A percentile compares a stretch with the other conserved stretches of the same genome.
Conservation (phyloP, 2,113 vertebrate genomes). For the Poeciliopsis occidentalis region DNA sequence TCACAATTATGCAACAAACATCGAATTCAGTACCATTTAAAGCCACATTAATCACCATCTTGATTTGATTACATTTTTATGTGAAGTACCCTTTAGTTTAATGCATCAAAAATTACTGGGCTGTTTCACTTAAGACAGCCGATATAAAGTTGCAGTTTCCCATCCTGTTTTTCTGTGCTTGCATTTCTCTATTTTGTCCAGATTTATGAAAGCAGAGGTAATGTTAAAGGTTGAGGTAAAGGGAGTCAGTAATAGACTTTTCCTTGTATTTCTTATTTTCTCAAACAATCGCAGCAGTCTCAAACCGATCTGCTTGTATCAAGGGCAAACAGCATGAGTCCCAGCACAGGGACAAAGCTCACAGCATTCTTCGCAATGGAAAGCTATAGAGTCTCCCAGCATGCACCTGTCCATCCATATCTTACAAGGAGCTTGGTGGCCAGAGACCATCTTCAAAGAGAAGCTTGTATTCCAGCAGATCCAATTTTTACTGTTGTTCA, state of each 20-base stretch:
- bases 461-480: slow-evolving; percentile 2
- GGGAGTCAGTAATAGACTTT: slow-evolving; percentile 12
- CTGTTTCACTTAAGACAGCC: not conserved
- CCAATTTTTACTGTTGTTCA: slow-evolving; percentile 11
- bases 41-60: too few relatives aligned
- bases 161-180: not conserved
- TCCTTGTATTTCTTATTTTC: slow-evolving; percentile 33
- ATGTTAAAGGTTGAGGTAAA: slow-evolving; percentile 13
- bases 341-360: slow-evolving; percentile 56
- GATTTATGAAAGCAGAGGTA: not conserved
- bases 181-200: not conserved
- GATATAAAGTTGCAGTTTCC: not conserved
- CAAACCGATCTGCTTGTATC: slow-evolving; percentile 55
- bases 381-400: slow-evolving; percentile 56
- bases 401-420: slow-evolving; percentile 59
- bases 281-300: slow-evolving; percentile 47
- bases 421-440: slow-evolving; percentile 54
- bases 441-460: slow-evolving; percentile 43
- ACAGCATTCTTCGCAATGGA: slow-evolving; percentile 44
- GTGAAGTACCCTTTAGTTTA: not conserved
- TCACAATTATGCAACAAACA: too few relatives aligned
- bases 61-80: too few relatives aligned
- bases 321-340: slow-evolving; percentile 71
- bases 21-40: too few relatives aligned
- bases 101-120: not conserved